Conservation (phyloP, 2,113 vertebrate species). For the Myotis lucifugus region DNA sequence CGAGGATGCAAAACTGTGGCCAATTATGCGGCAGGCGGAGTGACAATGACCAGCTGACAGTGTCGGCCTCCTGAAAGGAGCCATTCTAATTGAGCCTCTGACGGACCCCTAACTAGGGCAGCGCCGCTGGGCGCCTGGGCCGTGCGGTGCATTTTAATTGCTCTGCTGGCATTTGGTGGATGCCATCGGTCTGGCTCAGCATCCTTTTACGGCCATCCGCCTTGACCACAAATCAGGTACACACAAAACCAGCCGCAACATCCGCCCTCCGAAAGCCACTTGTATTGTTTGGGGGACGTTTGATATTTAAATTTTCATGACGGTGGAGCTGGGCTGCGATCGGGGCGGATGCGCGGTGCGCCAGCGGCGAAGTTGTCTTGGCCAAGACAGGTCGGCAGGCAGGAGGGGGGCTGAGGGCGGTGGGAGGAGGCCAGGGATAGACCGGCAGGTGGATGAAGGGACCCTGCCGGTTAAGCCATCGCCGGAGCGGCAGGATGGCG, state of each 20-base stretch:
- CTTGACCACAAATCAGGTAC: conserved; percentile 75
- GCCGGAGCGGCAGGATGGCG: not conserved
- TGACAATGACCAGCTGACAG: not conserved
- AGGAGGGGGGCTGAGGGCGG: not conserved
- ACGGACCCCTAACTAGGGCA: conserved; percentile 73
- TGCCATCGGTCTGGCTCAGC: conserved; percentile 59
- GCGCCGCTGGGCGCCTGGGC: conserved; percentile 68
- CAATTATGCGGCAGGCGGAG: not conserved
- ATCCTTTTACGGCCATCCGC: conserved; percentile 33
- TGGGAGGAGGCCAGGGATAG: not conserved
- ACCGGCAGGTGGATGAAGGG: not conserved
- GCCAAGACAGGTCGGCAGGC: conserved; percentile 36
- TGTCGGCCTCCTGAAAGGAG: conserved; percentile 50
- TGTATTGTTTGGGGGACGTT: conserved; percentile 70
- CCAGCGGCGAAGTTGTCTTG: not conserved
- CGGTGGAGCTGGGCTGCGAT: not conserved
- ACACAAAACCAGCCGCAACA: not conserved
- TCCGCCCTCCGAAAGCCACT: conserved; percentile 48
- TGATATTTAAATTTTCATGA: conserved; percentile 78
- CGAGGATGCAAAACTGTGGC: not conserved
- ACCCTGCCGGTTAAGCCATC: accelerated
- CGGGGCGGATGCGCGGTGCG: not conserved
- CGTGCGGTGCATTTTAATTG: conserved; percentile 75
- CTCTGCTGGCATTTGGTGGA: conserved; percentile 61
- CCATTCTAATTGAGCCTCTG: conserved; percentile 72